Base-by-base conservation (phyloP, 64 coral and sea anemone species). In the Trachythela sp. region DNA sequence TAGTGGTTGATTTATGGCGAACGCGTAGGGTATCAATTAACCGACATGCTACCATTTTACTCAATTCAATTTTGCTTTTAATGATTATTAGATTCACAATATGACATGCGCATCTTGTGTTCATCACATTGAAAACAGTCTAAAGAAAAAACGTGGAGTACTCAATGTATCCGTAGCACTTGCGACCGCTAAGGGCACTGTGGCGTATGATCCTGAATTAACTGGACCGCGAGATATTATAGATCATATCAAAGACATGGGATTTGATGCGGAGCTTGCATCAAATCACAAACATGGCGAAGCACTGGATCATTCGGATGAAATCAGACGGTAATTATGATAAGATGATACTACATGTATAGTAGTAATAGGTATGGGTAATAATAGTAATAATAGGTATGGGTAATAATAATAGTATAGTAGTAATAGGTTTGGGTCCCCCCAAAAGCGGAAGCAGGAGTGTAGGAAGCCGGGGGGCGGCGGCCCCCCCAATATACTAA, bases 21-120 rank as follows among this genome's bases (percentile, higher is more conserved):
- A n/a, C n/a, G n/a, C n/a, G n/a, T n/a, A n/a, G n/a, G n/a, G n/a
- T n/a, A n/a, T 17, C 48, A 8, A 5, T 87, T 8, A 15, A 58
- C 49, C 30, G 85, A 48, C 41, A 38, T 54, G 30, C 54, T 88
- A 22, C 20, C 24, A 70, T 70, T 40, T 88, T 13, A 36, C 31
- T 42, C n/a, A n/a, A n/a, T n/a, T n/a, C n/a, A n/a, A n/a, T n/a
- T n/a, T n/a, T 98, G 93, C 13, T 52, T 52, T 52, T n/a, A n/a
- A n/a, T n/a, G 70, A 14, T 80, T 80, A 36, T 0, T 68, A 98
- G 95, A 98, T 98, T 37, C 87, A 77, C 48, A 93, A 93, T 0
- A 99, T 99, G 96, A 99, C 96, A 2, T 99, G 93, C 26, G 93
- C 96, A 17, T 99, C 96, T 1, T 99, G 96, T 87, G 96, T 99